Conservation (phyloP, 2,797 vertebrate species). For the Sorex maritimensis region DNA sequence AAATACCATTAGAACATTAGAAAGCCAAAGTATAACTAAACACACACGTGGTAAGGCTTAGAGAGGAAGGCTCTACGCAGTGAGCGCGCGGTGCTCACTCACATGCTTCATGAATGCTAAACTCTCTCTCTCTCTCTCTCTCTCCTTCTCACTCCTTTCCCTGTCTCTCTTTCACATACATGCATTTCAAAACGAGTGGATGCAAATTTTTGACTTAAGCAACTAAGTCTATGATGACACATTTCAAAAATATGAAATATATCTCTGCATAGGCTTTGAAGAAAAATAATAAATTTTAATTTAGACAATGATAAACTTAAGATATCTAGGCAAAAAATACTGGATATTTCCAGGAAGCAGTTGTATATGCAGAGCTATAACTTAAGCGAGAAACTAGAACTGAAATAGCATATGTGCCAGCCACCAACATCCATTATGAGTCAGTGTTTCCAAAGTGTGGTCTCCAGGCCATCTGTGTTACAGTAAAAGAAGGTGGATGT, state of each 20-base stretch:
- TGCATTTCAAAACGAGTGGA: not conserved
- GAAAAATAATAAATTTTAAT: constrained; percentile 13
- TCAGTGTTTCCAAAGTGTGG: constrained; percentile 78
- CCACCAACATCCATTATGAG: constrained; percentile 51
- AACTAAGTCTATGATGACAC: not conserved
- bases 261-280: not conserved
- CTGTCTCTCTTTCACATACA: no score
- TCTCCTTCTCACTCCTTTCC: no score
- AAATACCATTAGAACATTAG: no score
- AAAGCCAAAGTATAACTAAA: not conserved
- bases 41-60: not conserved
- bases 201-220: constrained; percentile 2
- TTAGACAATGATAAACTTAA: not conserved
- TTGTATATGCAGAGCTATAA: constrained; percentile 7
- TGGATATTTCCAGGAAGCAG: constrained; percentile 33
- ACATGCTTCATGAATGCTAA: not conserved
- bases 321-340: not conserved
- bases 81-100: not conserved
- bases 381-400: constrained; percentile 19
- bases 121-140: no score
- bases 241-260: not conserved
- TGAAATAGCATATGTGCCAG: constrained; percentile 62
- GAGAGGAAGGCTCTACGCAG: not conserved
- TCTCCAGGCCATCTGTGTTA: constrained; percentile 76
- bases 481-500: constrained; percentile 71